These are phyloP conservation scores for Sciurus carolinensis DNA, from an alignment of 2,797 vertebrate genomes.

Conservation along the genomic window DNA sequence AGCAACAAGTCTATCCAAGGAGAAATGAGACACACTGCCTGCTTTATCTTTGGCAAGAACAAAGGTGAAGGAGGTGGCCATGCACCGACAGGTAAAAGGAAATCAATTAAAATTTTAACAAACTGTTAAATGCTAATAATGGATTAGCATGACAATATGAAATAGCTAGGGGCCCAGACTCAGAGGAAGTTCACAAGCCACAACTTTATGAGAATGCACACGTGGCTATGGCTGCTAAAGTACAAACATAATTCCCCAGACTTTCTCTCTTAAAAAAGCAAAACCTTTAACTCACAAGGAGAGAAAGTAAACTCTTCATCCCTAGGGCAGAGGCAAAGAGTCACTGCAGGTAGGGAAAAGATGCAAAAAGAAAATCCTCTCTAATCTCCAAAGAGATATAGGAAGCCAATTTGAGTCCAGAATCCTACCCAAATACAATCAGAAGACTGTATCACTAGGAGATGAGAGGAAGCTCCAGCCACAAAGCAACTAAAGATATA, in stretches of 20 bases:
- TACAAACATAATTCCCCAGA: background rate
- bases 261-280: background rate
- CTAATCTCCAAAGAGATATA: background rate
- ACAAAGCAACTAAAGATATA: background rate
- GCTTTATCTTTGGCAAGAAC: background rate
- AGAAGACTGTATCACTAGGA: background rate
- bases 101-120: slow-evolving; percentile 15
- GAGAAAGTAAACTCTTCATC: background rate
- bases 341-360: background rate
- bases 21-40: background rate
- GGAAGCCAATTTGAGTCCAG: background rate
- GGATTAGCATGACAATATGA: background rate
- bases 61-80: background rate
- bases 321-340: background rate
- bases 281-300: background rate
- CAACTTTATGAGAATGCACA: background rate
- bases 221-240: background rate
- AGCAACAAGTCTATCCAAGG: background rate
- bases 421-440: background rate
- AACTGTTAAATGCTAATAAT: background rate
- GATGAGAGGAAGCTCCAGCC: background rate
- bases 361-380: background rate
- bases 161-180: background rate
- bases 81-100: background rate
- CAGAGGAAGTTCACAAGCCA: background rate